Evolutionary conservation across 2,113 vertebrate species (phyloP), one percentile per base, ranked within the genome.

Genomic region (Dasyprocta punctata): DNA sequence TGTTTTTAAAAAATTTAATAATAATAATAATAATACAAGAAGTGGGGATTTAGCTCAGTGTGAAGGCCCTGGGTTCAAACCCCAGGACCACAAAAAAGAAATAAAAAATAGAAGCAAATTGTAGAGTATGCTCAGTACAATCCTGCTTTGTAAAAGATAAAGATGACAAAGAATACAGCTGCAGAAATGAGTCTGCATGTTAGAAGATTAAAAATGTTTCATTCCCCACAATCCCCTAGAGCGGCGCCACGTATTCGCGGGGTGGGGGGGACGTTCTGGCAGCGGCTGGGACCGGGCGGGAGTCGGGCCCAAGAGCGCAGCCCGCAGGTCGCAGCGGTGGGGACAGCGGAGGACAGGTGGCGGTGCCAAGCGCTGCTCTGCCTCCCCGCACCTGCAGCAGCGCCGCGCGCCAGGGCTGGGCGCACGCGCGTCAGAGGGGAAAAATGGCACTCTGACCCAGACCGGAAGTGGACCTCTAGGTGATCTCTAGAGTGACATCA

Each of bases 361-460:
- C 56, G 7, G 60, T 1, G 60, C 60, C 24, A 61, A 24, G 22
- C 24, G n/a, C 52, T 5, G 56, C 52, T 61, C 86, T n/a, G 77
- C 67, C 20, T 56, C 56, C 73, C 5, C 17, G 41, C 22, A 22
- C 73, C 71, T 47, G 41, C 41, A 14, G 1, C 24, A 0, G 47
- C 58, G 4, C 12, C 0, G 30, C n/a, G 75, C 56, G 0, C 22
- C 3, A 7, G 65, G 26, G 24, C 33, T 49, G 36, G 7, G 36
- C 28, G 7, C n/a, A 9, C n/a, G 8, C 8, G 17, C 12, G 11
- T 24, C 8, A 3, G 3, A 17, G 6, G 28, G 30, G 63, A 47
- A 33, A 81, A 47, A 58, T 38, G 44, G 44, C 44, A 38, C 47
- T 28, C 81, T 24, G 9, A 3, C n/a, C 9, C 1, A 38, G 28